Conservation (phyloP, 2,888 invertebrate genomes). For the Miltochrista miniata region DNA sequence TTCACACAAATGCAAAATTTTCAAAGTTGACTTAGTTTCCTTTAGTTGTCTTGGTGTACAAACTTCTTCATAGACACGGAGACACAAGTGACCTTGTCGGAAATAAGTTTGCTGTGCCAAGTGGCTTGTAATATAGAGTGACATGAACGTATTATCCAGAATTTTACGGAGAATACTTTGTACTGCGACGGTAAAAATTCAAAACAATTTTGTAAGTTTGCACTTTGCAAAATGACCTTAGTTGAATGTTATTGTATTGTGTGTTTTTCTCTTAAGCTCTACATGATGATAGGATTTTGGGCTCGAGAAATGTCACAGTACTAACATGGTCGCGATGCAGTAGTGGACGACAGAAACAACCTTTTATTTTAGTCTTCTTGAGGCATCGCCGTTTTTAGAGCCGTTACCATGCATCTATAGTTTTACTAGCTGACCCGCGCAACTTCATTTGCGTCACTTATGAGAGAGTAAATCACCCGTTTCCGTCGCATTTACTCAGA, state of each 20-base stretch:
- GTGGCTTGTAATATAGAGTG: slow-evolving; percentile 5
- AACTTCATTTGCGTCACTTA: too few relatives aligned
- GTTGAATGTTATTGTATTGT: not conserved
- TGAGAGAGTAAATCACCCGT: too few relatives aligned
- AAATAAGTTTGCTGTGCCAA: slow-evolving; percentile 8
- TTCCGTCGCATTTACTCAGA: too few relatives aligned
- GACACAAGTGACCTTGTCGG: slow-evolving; percentile 3
- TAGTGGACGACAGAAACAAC: too few relatives aligned
- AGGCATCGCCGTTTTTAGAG: too few relatives aligned
- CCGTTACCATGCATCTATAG: too few relatives aligned
- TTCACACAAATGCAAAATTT: not conserved
- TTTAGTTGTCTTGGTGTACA: not conserved
- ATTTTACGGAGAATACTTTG: not conserved
- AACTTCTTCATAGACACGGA: not conserved
- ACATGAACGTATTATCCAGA: slow-evolving; percentile 9
- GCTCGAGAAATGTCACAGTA: too few relatives aligned
- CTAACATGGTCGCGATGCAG: too few relatives aligned
- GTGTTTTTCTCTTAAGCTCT: too few relatives aligned
- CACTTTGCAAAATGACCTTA: not conserved
- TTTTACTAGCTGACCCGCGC: too few relatives aligned
- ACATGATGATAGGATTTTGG: too few relatives aligned
- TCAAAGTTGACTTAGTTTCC: not conserved
- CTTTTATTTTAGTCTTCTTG: too few relatives aligned
- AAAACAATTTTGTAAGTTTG: not conserved
- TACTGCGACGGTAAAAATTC: not conserved